These are phyloP conservation scores for Papilio gigon DNA, from an alignment of 2,888 invertebrate genomes.

Conservation along the genomic window DNA sequence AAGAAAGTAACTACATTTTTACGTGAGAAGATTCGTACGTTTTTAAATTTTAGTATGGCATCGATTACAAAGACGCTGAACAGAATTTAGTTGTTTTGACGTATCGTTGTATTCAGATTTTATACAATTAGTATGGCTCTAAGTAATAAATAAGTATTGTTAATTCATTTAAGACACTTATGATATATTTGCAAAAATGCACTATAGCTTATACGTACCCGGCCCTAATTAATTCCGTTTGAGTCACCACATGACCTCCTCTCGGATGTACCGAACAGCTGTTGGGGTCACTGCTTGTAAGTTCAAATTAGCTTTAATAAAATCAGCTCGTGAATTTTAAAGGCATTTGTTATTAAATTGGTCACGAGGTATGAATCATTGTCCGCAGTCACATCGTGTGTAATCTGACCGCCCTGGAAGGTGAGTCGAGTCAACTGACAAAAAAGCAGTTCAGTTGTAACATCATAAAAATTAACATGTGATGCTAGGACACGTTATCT, in stretches of 20 bases:
- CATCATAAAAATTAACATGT: background rate
- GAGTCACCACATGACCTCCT: slow-evolving; percentile 24
- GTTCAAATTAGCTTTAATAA: slow-evolving; percentile 49
- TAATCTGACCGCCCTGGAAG: background rate
- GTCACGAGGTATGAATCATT: slow-evolving; percentile 34
- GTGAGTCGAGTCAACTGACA: background rate
- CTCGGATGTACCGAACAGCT: slow-evolving; percentile 41
- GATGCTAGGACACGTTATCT: background rate
- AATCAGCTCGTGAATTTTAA: slow-evolving; percentile 45
- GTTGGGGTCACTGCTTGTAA: slow-evolving; percentile 47
- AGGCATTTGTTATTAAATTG: slow-evolving; percentile 31
- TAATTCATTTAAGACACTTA: background rate
- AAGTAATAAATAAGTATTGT: background rate
- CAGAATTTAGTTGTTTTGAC: too few relatives aligned
- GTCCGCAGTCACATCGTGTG: background rate
- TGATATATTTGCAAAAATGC: background rate
- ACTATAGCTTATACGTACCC: background rate
- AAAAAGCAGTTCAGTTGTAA: background rate
- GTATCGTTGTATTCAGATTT: too few relatives aligned
- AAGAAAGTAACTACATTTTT: too few relatives aligned
- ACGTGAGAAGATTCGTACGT: too few relatives aligned
- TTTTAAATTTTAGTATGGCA: too few relatives aligned
- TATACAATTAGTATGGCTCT: too few relatives aligned
- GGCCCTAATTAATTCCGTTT: slow-evolving; percentile 7
- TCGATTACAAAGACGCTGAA: too few relatives aligned